phyloP scores from a whole-genome alignment of 2,888 invertebrate species.

The Diarsia dahlii region DNA sequence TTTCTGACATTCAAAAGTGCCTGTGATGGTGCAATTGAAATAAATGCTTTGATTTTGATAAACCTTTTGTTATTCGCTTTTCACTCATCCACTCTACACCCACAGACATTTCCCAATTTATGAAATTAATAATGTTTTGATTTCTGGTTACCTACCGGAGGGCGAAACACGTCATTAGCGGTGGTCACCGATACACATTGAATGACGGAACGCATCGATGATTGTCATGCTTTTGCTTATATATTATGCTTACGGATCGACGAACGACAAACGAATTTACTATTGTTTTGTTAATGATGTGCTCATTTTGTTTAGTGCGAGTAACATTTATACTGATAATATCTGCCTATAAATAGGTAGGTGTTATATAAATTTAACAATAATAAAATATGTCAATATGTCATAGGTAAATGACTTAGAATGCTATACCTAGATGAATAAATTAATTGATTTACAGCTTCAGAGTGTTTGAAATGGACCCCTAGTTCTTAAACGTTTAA shows the following conservation, averaged over 20 bases:
- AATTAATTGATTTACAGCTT: background rate
- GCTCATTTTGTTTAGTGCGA: constrained; percentile 6
- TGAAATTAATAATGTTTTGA: constrained; percentile 17
- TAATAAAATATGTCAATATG: too few relatives aligned
- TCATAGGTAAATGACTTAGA: too few relatives aligned
- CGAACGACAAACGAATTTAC: constrained; percentile 14
- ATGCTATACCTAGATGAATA: background rate
- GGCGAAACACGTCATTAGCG: constrained; percentile 1
- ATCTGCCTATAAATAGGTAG: background rate
- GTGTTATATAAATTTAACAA: too few relatives aligned
- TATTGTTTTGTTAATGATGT: constrained; percentile 7
- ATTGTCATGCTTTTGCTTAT: background rate
- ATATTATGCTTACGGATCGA: constrained; percentile 13
- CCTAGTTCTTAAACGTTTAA: background rate
- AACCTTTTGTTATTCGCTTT: too few relatives aligned
- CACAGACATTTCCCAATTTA: background rate
- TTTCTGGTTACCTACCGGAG: background rate
- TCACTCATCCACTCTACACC: too few relatives aligned
- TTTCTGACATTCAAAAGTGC: too few relatives aligned
- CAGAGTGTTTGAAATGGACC: background rate
- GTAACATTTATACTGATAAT: background rate
- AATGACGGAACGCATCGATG: constrained; percentile 3
- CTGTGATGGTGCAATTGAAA: too few relatives aligned
- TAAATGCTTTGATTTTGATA: too few relatives aligned
- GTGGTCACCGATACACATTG: background rate